Conservation (phyloP, 2,888 invertebrate species). For the Amorpha juglandis region DNA sequence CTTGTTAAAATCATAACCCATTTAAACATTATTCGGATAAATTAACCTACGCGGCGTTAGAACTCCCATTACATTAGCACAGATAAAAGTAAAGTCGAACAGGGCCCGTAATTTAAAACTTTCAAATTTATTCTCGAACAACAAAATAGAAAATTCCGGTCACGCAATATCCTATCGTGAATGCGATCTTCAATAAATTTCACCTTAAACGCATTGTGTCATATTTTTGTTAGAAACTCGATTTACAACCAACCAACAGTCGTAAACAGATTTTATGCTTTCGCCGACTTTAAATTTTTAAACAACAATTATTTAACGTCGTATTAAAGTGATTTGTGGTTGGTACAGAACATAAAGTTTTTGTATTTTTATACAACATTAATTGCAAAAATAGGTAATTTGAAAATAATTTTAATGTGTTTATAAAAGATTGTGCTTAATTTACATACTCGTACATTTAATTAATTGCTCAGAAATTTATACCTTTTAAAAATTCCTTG, state of each 20-base stretch:
- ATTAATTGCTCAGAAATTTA: no score
- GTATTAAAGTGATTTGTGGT: neutral
- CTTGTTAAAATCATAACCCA: no score
- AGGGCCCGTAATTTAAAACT: slow-evolving; percentile 5
- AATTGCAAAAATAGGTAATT: no score
- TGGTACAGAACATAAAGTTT: neutral
- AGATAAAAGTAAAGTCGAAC: neutral
- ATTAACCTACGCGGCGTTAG: neutral
- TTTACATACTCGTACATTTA: no score
- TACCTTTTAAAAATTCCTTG: no score
- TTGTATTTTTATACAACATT: neutral
- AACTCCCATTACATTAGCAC: neutral
- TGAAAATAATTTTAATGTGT: no score
- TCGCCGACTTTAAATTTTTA: neutral
- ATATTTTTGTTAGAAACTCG: slow-evolving; percentile 1
- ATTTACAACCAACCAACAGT: neutral
- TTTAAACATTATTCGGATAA: neutral
- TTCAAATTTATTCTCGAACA: neutral
- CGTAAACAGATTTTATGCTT: neutral
- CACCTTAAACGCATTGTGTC: neutral
- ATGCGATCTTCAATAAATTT: slow-evolving; percentile 12
- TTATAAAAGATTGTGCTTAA: no score
- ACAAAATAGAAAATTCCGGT: slow-evolving; percentile 13
- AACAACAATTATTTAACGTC: neutral
- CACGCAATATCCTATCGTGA: slow-evolving; percentile 14